Evolutionary conservation across 2,113 vertebrate genomes (phyloP).

Genomic region (Melanostigma gelatinosum): DNA sequence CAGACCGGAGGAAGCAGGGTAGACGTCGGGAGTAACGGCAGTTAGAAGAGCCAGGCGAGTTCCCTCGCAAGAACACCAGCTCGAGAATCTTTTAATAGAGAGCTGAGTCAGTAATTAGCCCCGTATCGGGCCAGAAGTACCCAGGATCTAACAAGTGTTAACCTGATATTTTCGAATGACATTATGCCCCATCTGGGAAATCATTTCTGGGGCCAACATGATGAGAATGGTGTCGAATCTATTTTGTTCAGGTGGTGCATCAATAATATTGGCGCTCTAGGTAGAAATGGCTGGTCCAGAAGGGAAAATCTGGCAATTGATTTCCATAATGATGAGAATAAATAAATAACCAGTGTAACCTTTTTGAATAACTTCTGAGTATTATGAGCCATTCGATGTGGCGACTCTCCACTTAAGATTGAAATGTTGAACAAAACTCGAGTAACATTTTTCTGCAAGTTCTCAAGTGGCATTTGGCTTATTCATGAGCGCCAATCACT

Average conservation of each 20-base stretch:
- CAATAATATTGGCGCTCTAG: constrained; percentile 45
- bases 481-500: constrained; percentile 64
- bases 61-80: too few species aligned
- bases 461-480: constrained; percentile 57
- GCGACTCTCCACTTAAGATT: constrained; percentile 32
- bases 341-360: constrained; percentile 32
- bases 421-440: constrained; percentile 38
- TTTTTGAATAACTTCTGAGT: constrained; percentile 37
- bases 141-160: too few species aligned
- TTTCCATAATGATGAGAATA: constrained; percentile 46
- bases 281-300: background rate
- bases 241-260: constrained; percentile 41
- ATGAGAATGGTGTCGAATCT: constrained; percentile 62
- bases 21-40: too few species aligned
- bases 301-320: constrained; percentile 17
- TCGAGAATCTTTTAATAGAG: too few species aligned
- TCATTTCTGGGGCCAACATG: constrained; percentile 46
- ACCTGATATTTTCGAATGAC: constrained; percentile 63
- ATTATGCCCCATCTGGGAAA: constrained; percentile 67
- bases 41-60: too few species aligned
- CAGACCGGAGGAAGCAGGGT: too few species aligned
- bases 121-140: too few species aligned
- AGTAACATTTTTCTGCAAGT: constrained; percentile 27
- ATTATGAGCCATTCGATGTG: constrained; percentile 1
- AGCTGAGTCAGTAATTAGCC: too few species aligned